Base-by-base conservation (phyloP, 2,888 invertebrate species). In the Linnaemya vulpina region DNA sequence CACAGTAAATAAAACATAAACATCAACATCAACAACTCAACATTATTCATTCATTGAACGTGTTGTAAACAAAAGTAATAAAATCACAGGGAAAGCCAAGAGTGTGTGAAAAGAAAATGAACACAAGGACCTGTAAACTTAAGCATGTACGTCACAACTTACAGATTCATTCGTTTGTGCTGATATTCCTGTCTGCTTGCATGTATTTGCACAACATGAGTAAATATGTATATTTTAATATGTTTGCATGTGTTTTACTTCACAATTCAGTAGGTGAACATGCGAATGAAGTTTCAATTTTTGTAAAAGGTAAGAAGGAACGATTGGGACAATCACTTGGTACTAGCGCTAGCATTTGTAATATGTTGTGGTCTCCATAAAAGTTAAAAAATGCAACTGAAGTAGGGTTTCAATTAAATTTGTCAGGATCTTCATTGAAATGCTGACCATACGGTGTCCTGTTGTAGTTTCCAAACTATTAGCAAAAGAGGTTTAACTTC, bases 1-100 rank as follows among this genome's bases (percentile, higher is more conserved):
- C 60, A 38, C 60, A 60, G 38, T 60, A 63, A 63, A 63, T 63
- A 63, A 43, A 63, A 43, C 63, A 63, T 63, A 43, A 63, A 43
- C 63, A 63, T 63, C 20, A 63, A 43, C 63, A 63, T 22, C 22
- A 63, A 25, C 63, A 38, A 62, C 40, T 22, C 62, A 62, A 25
- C 63, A 63, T 63, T 43, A 63, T 63, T 43, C 43, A 63, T 63
- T 25, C 63, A 43, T 35, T 38, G 35, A 35, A 53, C 51, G 51
- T 68, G 51, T 68, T 38, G 17, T 15, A 38, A 68, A 53, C 15
- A 53, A 20, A 15, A 51, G 51, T 30, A 20, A 38, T 63, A 63
- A 63, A 40, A 8, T 63, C 63, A 17, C 11, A 35, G 20, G 15
- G 51, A 51, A 38, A 38, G 22, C 17, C 51, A 3, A 1, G 51